Conservation (phyloP, 2,797 vertebrate genomes). For the Sitta carolinensis region DNA sequence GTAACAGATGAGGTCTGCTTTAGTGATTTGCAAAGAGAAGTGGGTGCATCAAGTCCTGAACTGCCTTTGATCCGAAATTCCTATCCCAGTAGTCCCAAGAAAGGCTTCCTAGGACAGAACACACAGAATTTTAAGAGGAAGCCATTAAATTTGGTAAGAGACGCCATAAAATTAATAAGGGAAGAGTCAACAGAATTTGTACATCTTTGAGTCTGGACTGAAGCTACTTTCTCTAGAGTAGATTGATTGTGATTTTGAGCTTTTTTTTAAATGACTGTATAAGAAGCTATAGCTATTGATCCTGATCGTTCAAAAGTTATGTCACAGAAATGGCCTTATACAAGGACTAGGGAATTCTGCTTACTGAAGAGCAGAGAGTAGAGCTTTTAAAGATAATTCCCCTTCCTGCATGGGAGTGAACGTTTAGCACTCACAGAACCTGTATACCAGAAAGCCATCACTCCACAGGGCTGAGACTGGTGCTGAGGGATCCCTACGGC, state of each 20-base stretch:
- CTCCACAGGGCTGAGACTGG: not conserved
- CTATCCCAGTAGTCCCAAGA: not conserved
- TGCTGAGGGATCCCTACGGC: not conserved
- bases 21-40: not conserved
- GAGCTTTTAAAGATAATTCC: not conserved
- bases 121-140: not conserved
- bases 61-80: not conserved
- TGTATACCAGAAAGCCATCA: accelerated
- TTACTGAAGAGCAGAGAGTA: not conserved
- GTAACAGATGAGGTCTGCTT: not conserved
- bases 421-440: accelerated
- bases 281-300: not conserved
- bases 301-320: not conserved
- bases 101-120: not conserved
- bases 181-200: not conserved
- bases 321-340: not conserved
- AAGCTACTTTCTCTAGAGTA: not conserved
- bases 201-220: not conserved
- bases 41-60: not conserved
- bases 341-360: not conserved
- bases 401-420: not conserved
- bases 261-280: not conserved
- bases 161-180: not conserved
- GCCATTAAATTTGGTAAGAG: not conserved
- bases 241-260: not conserved